phyloP scores from a whole-genome alignment of 2,797 vertebrate genomes.

The Kryptopterus vitreolus region DNA sequence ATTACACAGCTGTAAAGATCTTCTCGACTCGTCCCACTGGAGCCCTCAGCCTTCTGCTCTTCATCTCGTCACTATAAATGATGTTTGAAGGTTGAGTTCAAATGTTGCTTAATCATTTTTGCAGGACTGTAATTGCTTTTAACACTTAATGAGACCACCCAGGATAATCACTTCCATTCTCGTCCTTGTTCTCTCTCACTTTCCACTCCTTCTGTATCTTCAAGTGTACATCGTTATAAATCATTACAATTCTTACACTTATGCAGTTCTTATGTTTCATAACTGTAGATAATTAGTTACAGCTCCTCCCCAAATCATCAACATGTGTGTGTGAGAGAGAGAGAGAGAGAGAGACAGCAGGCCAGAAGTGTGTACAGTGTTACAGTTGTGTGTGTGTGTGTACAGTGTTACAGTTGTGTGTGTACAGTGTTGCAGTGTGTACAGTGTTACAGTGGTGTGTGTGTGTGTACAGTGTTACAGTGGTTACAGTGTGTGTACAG shows the following conservation, averaged over 20 bases:
- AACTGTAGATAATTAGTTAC: neutral
- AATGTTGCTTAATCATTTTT: slow-evolving; percentile 46
- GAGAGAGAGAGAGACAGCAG: too few relatives aligned
- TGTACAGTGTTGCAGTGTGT: too few relatives aligned
- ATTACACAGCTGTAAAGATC: slow-evolving; percentile 33
- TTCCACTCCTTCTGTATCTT: slow-evolving; percentile 3
- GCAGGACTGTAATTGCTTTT: slow-evolving; percentile 39
- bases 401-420: too few relatives aligned
- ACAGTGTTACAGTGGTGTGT: too few relatives aligned
- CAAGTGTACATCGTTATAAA: neutral
- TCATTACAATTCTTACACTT: neutral
- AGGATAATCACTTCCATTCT: slow-evolving; percentile 47
- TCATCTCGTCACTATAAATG: slow-evolving; percentile 53
- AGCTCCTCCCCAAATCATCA: neutral
- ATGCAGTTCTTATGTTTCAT: neutral
- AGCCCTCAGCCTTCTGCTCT: slow-evolving; percentile 29
- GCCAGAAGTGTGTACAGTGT: too few relatives aligned
- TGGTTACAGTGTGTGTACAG: too few relatives aligned
- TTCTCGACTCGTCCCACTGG: slow-evolving; percentile 9
- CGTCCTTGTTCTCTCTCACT: slow-evolving; percentile 20
- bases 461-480: too few relatives aligned
- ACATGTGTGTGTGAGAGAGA: neutral
- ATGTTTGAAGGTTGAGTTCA: slow-evolving; percentile 43
- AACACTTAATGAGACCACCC: slow-evolving; percentile 59
- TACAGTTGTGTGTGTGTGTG: too few relatives aligned